Conservation (phyloP, 2,888 invertebrate genomes). For the Tromatobia lineatoria region DNA sequence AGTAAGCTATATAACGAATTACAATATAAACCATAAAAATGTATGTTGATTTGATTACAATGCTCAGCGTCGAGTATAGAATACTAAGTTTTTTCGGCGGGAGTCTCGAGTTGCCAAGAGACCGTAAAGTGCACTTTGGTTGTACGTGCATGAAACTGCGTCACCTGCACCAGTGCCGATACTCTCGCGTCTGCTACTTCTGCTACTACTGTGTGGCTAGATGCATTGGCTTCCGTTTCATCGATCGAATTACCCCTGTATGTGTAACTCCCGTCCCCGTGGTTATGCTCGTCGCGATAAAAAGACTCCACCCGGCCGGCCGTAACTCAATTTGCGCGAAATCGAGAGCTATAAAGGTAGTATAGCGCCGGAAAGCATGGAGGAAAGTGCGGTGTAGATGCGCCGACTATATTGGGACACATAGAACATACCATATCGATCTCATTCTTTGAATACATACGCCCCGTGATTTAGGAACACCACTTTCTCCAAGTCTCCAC, state of each 20-base stretch:
- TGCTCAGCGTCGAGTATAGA: slow-evolving; percentile 42
- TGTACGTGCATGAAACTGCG: slow-evolving; percentile 40
- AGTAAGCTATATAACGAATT: background rate
- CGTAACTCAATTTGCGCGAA: slow-evolving; percentile 67
- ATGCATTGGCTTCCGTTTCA: slow-evolving; percentile 65
- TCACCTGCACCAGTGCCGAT: slow-evolving; percentile 37
- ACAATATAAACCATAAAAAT: background rate
- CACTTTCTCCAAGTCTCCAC: background rate
- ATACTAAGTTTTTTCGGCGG: slow-evolving; percentile 35
- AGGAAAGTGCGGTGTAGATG: slow-evolving; percentile 46
- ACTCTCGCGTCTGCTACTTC: slow-evolving; percentile 7
- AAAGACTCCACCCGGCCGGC: slow-evolving; percentile 52
- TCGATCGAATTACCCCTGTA: slow-evolving; percentile 61
- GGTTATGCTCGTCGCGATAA: slow-evolving; percentile 52
- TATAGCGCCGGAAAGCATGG: slow-evolving; percentile 33
- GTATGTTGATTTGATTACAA: background rate
- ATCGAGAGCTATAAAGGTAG: slow-evolving; percentile 60
- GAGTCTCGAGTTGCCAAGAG: slow-evolving; percentile 57
- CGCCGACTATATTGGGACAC: slow-evolving; percentile 14
- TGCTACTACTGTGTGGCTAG: slow-evolving; percentile 40
- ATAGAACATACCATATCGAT: slow-evolving; percentile 32
- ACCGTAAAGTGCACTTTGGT: slow-evolving; percentile 63
- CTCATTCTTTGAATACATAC: slow-evolving; percentile 17
- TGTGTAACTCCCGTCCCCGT: slow-evolving; percentile 10
- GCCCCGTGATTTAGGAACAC: slow-evolving; percentile 7